Conservation (phyloP, 2,888 invertebrate species). For the Standfussiana lucernea region DNA sequence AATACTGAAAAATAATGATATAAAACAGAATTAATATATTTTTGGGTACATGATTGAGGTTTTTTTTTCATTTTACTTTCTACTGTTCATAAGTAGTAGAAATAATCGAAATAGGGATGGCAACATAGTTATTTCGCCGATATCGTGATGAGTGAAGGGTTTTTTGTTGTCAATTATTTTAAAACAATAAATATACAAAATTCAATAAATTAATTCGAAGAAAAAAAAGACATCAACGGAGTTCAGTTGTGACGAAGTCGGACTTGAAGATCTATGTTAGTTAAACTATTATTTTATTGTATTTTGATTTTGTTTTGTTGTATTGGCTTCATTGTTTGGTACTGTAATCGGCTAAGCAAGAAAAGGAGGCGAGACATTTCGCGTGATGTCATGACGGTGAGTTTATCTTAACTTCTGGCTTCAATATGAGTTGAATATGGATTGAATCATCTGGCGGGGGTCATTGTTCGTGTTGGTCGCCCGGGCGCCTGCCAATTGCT, state of each 20-base stretch:
- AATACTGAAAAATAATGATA: not conserved
- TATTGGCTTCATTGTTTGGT: slow-evolving; percentile 69
- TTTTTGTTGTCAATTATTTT: slow-evolving; percentile 73
- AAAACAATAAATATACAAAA: slow-evolving; percentile 49
- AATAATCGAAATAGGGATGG: not conserved
- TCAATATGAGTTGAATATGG: slow-evolving; percentile 38
- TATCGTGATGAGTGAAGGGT: slow-evolving; percentile 56
- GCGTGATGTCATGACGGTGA: slow-evolving; percentile 83
- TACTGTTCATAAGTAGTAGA: not conserved
- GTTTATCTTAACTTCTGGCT: slow-evolving; percentile 69
- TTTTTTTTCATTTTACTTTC: not conserved
- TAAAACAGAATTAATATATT: not conserved
- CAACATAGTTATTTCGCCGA: slow-evolving; percentile 58
- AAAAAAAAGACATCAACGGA: slow-evolving; percentile 5
- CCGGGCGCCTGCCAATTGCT: slow-evolving; percentile 76
- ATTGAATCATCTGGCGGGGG: slow-evolving; percentile 72
- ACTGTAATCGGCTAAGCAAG: slow-evolving; percentile 50
- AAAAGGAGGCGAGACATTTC: slow-evolving; percentile 70
- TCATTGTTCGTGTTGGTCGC: slow-evolving; percentile 78
- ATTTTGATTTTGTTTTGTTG: slow-evolving; percentile 60
- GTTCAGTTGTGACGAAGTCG: slow-evolving; percentile 20
- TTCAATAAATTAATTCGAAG: slow-evolving; percentile 28
- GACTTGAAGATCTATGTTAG: slow-evolving; percentile 46
- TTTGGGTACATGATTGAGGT: not conserved
- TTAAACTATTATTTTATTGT: slow-evolving; percentile 34